Base-by-base conservation (phyloP, 1,140 invertebrate species). In the Bombus superbus region DNA sequence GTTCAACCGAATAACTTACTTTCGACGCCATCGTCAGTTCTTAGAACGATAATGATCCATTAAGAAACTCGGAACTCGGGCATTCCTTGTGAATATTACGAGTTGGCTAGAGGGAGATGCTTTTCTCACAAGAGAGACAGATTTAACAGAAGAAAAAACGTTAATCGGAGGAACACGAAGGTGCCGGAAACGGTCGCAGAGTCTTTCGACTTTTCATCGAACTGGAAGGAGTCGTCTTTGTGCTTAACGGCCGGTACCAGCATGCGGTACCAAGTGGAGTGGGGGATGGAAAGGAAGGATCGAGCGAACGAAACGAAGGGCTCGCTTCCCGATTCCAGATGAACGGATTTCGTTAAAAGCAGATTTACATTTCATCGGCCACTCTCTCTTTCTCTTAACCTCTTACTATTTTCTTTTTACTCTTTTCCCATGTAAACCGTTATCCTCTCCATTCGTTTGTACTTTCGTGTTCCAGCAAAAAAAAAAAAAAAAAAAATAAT, bases 261-360 rank as follows among this genome's bases (percentile, higher is more conserved):
- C 79, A 74, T 81, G 72, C 80, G 68, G 84, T 82, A 75, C 75
- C n/a, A 85, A 62, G 71, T 69, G 64, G 38, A n/a, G 57, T 11
- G 66, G 57, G 38, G 22, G 25, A 25, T 32, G 32, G 80, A 38
- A 71, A 64, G 66, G n/a, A 28, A n/a, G 57, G 57, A 59, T 69
- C n/a, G 83, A 72, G 35, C 75, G 44, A 75, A 66, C 44, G 64
- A 77, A 75, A 77, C 74, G 64, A 80, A 80, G 42, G 53, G 62
- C 81, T 86, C 86, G 72, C 89, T 87, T 81, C 73, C 62, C 81
- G 86, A 92, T 92, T 92, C 92, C 92, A 81, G 89, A 86, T 89
- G 90, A 92, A 92, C 86, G 90, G 86, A 91, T 91, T 91, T 91
- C 83, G 89, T 89, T 91, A 91, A 92, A 92, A 92, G 92, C 86